These are phyloP conservation scores for Dipodomys spectabilis DNA, from an alignment of 2,113 vertebrate genomes.

Conservation along the genomic window DNA sequence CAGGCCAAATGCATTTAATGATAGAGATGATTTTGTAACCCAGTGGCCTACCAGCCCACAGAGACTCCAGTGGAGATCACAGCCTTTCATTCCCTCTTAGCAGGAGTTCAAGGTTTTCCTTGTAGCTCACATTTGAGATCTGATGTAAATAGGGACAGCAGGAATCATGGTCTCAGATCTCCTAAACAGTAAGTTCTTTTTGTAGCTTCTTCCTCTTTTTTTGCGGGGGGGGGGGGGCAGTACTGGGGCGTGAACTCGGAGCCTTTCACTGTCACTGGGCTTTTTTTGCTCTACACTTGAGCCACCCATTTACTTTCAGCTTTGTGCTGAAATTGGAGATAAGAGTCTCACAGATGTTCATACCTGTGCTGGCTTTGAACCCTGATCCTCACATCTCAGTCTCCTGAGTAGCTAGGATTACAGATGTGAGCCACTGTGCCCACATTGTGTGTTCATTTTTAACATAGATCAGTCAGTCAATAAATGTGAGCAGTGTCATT, in stretches of 20 bases:
- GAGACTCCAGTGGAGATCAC: conserved; percentile 84
- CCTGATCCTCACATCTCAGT: accelerated
- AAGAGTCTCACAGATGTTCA: neutral
- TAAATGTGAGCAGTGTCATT: no score
- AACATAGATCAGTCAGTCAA: no score
- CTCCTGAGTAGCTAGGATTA: no score
- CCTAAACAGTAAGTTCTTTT: conserved; percentile 72
- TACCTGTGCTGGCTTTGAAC: no score
- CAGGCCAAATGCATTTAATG: conserved; percentile 81
- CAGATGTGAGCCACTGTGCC: no score
- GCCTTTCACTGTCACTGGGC: no score
- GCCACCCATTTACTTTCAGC: no score
- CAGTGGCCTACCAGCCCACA: conserved; percentile 82
- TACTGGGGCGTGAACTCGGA: no score
- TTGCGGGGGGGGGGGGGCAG: neutral
- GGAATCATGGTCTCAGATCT: conserved; percentile 66
- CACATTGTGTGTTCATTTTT: no score
- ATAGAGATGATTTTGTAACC: conserved; percentile 79
- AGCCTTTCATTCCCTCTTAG: conserved; percentile 80
- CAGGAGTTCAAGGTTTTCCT: conserved; percentile 79
- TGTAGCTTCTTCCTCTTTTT: conserved; percentile 44
- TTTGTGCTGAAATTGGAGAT: neutral
- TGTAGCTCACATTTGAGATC: conserved; percentile 33
- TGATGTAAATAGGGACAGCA: conserved; percentile 62
- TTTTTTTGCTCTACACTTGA: no score